phyloP scores from a whole-genome alignment of 53 echinoderm and acorn worm species.

The Luidia sarsii region DNA sequence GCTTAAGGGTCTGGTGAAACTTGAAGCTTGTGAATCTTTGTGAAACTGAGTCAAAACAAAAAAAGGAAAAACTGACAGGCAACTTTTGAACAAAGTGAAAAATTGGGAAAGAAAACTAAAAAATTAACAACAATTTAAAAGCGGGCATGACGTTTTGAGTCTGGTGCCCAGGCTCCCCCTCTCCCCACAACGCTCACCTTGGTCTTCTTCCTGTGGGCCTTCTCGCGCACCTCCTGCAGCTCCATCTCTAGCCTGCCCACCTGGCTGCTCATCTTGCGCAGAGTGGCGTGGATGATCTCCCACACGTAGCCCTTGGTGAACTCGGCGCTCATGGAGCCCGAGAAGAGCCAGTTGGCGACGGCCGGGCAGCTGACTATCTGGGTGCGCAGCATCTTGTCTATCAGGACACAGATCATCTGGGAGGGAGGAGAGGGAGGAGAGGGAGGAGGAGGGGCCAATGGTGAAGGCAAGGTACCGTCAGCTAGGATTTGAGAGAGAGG shows the following conservation, averaged over 20 bases:
- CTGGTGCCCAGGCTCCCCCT: too few relatives aligned
- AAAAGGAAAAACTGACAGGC: too few relatives aligned
- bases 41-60: too few relatives aligned
- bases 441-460: too few relatives aligned
- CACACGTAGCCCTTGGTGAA: conserved; percentile 88
- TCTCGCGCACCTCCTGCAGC: conserved; percentile 67
- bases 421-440: too few relatives aligned
- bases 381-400: conserved; percentile 96
- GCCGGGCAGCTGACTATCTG: conserved; percentile 94
- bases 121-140: not conserved
- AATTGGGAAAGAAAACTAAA: not conserved
- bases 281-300: conserved; percentile 93
- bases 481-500: too few relatives aligned
- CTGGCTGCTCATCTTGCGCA: conserved; percentile 94
- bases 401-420: conserved; percentile 87
- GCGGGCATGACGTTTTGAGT: too few relatives aligned
- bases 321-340: conserved; percentile 77
- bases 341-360: conserved; percentile 97
- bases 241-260: conserved; percentile 71
- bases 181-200: conserved; percentile 17
- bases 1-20: too few relatives aligned
- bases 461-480: too few relatives aligned
- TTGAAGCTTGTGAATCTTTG: too few relatives aligned
- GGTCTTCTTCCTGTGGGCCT: conserved; percentile 43
- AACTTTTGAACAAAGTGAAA: too few relatives aligned